phyloP scores from a whole-genome alignment of 2,888 invertebrate genomes.

The Deilephila elpenor region DNA sequence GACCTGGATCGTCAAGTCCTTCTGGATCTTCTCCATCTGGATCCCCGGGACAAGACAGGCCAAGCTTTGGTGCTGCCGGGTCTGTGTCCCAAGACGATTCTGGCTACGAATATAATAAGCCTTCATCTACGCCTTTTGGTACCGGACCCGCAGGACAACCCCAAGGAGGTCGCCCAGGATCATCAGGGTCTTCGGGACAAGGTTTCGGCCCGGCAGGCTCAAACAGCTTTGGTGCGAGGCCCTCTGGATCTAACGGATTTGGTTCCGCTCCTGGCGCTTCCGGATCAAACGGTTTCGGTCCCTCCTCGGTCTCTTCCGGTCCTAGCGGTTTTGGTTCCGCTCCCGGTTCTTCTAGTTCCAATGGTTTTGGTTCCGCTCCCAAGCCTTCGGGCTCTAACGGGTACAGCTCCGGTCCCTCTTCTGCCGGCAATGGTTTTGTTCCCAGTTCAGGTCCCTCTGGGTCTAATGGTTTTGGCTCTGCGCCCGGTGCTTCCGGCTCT shows the following conservation, averaged over 20 bases:
- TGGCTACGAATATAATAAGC: slow-evolving; percentile 53
- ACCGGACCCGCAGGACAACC: slow-evolving; percentile 29
- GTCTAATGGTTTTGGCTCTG: slow-evolving; percentile 2
- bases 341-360: slow-evolving; percentile 33
- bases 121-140: slow-evolving; percentile 42
- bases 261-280: slow-evolving; percentile 31
- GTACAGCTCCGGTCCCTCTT: slow-evolving; percentile 25
- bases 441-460: neutral
- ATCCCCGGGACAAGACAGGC: slow-evolving; percentile 31
- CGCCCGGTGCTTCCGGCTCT: slow-evolving; percentile 22
- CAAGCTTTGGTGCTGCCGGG: slow-evolving; percentile 37
- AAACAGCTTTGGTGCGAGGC: slow-evolving; percentile 6
- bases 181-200: neutral
- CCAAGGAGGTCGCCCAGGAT: slow-evolving; percentile 11
- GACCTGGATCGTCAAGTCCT: slow-evolving; percentile 26
- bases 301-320: neutral
- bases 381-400: slow-evolving; percentile 9
- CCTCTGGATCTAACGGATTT: slow-evolving; percentile 35
- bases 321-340: neutral
- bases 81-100: slow-evolving; percentile 41
- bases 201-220: slow-evolving; percentile 10
- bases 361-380: slow-evolving; percentile 1
- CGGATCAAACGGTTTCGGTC: neutral
- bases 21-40: slow-evolving; percentile 30
- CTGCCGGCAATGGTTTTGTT: slow-evolving; percentile 29